Evolutionary conservation across 2,888 invertebrate genomes (phyloP), one percentile per base, ranked within the genome.

Genomic region (Pheosia tremula): DNA sequence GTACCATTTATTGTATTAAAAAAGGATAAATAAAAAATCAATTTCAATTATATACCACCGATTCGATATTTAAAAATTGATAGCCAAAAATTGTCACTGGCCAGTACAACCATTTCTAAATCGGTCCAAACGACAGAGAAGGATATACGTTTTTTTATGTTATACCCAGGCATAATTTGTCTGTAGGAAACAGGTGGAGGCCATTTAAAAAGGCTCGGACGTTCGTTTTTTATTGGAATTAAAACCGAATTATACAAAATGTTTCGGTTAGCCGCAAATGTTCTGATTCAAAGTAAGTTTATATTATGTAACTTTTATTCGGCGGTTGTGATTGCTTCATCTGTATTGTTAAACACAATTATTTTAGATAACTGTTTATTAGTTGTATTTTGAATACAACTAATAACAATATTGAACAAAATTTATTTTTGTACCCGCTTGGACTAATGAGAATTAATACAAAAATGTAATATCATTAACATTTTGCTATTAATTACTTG

Each of bases 201-300:
- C 65, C 54, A 69, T 72, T 76, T 76, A 54, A 74, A 79, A 81
- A 81, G 74, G 69, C 65, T 61, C 69, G 57, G 57, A 58, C 61
- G 64, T 67, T 65, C 66, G 63, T 76, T 83, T 86, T 84, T 86
- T 83, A 83, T 82, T 84, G 74, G 84, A 89, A 88, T 88, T 88
- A 87, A 89, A 89, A 83, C 77, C 65, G 80, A 87, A 88, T 90
- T 88, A 88, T 82, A 86, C 83, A 81, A 84, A 85, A 88, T 87
- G 75, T 81, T 82, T 81, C 70, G 86, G 85, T 82, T 80, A 81
- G 87, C 91, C 90, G 79, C 90, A 86, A 87, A 85, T 81, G 79
- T 81, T 84, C 82, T 81, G 64, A 62, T 74, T 71, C 71, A 68
- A 59, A 73, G 68, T 69, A 61, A 58, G 62, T 68, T 73, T 71